Percentiles rank a stretch among this genome's conserved stretches.
Conservation (phyloP, 2,888 invertebrate genomes). For the Drosophila macrospina region DNA sequence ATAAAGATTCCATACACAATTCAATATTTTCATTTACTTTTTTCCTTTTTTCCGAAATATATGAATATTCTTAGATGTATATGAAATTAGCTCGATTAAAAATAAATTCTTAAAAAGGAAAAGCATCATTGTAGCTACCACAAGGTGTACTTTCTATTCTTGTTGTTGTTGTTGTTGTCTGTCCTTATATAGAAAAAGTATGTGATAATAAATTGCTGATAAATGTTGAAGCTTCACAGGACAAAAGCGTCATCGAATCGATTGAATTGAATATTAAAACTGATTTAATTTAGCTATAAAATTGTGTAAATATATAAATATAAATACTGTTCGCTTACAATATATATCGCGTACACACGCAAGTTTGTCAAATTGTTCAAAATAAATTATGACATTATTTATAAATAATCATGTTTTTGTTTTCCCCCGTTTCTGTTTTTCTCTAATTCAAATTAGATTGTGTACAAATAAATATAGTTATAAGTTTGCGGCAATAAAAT, state of each 20-base stretch:
- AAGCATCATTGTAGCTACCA: conserved; percentile 77
- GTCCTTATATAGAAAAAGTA: conserved; percentile 34
- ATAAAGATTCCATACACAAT: conserved; percentile 53
- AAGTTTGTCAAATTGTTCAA: conserved; percentile 59
- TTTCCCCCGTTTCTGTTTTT: conserved; percentile 7
- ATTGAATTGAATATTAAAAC: conserved; percentile 53
- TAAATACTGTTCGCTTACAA: conserved; percentile 81
- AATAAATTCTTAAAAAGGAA: conserved; percentile 69
- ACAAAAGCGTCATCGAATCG: conserved; percentile 54
- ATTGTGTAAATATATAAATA: conserved; percentile 78
- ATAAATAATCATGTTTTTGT: conserved; percentile 37
- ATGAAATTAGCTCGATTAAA: conserved; percentile 58
- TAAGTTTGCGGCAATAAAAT: conserved; percentile 63
- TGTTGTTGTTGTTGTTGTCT: conserved; percentile 43
- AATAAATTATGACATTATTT: conserved; percentile 64
- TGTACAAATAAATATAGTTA: conserved; percentile 31
- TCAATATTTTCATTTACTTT: conserved; percentile 35
- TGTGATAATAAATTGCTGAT: conserved; percentile 39
- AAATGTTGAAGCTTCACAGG: conserved; percentile 59
- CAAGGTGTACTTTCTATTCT: conserved; percentile 52
- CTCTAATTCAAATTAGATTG: conserved; percentile 18
- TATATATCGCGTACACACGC: conserved; percentile 47
- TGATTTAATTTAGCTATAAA: conserved; percentile 79
- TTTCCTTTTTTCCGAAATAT: conserved; percentile 36
- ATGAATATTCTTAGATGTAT: conserved; percentile 36